These are phyloP conservation scores for Orthosia incerta DNA, from an alignment of 2,888 invertebrate species.

Conservation along the genomic window DNA sequence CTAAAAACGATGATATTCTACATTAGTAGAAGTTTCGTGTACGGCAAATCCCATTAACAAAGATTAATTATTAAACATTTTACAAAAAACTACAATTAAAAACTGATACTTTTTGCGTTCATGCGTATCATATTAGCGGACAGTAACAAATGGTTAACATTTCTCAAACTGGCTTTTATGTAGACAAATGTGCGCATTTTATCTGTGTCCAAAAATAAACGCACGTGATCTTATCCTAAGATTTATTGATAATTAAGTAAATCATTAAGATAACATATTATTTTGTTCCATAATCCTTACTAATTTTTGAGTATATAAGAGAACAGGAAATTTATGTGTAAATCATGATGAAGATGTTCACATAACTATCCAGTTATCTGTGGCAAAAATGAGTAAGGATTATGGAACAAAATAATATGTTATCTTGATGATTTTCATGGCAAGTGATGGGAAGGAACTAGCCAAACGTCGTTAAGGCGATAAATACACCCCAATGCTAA, in stretches of 20 bases:
- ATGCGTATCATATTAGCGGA: constrained; percentile 42
- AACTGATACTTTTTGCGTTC: constrained; percentile 21
- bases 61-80: constrained; percentile 21
- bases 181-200: constrained; percentile 50
- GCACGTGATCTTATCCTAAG: constrained; percentile 19
- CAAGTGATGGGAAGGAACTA: too few species aligned
- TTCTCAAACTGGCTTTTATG: constrained; percentile 70
- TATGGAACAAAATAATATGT: too few species aligned
- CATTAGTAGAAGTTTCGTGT: background rate
- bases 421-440: background rate
- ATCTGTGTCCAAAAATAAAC: constrained; percentile 8
- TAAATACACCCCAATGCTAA: too few species aligned
- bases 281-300: background rate
- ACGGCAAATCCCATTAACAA: background rate
- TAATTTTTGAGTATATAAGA: background rate
- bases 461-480: too few species aligned
- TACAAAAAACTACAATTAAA: constrained; percentile 57
- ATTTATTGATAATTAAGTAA: constrained; percentile 26
- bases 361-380: too few species aligned
- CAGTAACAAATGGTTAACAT: constrained; percentile 68
- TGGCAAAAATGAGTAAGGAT: too few species aligned
- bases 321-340: too few species aligned
- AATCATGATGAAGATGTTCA: too few species aligned
- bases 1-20: background rate
- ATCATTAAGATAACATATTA: background rate